A percentile compares a stretch with the other conserved stretches of the same genome.
Evolutionary conservation across 2,113 vertebrate species (phyloP).

Genomic region (Elephantulus edwardii): DNA sequence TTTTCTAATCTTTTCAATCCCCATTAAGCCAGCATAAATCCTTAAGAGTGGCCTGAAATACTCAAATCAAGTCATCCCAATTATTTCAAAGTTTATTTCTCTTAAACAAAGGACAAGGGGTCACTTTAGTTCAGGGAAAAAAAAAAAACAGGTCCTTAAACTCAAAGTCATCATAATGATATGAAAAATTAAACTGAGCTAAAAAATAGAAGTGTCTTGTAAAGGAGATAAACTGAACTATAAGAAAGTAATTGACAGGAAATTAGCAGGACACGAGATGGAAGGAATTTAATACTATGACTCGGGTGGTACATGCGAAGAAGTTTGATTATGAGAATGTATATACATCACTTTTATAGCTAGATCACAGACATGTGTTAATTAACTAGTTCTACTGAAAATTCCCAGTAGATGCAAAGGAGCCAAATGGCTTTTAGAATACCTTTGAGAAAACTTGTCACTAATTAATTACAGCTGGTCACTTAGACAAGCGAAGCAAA

Average conservation of each 20-base stretch:
- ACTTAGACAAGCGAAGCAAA: neutral
- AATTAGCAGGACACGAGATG: neutral
- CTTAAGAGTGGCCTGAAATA: neutral
- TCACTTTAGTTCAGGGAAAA: neutral
- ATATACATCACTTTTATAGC: neutral
- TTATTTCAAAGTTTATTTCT: neutral
- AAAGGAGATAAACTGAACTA: neutral
- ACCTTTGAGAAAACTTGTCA: conserved; percentile 16
- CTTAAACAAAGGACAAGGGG: neutral
- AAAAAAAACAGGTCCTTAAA: neutral
- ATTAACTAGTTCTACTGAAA: neutral
- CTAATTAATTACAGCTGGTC: neutral
- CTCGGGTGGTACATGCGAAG: neutral
- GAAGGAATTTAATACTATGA: neutral
- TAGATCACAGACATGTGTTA: neutral
- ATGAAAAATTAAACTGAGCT: neutral
- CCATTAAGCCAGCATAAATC: neutral
- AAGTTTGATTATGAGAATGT: neutral
- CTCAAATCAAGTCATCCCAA: neutral
- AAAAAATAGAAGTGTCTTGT: neutral
- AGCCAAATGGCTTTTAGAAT: neutral
- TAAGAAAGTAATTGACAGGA: neutral
- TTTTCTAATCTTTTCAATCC: neutral
- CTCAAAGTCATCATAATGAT: neutral
- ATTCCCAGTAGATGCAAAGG: neutral